phyloP scores from a whole-genome alignment of 2,888 invertebrate genomes.

The Hydraecia micacea region DNA sequence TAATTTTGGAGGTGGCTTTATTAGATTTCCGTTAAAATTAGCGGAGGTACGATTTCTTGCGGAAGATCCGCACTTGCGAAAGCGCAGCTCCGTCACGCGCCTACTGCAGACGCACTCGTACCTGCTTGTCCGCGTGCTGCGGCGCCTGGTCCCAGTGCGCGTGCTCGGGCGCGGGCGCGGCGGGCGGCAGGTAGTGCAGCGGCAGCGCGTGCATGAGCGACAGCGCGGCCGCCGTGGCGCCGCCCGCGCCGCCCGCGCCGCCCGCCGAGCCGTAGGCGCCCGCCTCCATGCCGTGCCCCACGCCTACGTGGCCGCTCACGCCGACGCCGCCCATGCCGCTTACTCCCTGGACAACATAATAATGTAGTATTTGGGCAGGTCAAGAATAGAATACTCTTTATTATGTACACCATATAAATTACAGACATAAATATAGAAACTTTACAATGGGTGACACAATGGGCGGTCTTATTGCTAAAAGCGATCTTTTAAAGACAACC shows the following conservation, averaged over 20 bases:
- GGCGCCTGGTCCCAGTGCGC: constrained; percentile 81
- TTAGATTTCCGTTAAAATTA: background rate
- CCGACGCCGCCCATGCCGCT: constrained; percentile 69
- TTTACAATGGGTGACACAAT: too few relatives aligned
- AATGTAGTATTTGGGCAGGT: background rate
- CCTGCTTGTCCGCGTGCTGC: constrained; percentile 81
- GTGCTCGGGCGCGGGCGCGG: constrained; percentile 75
- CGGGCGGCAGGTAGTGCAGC: constrained; percentile 85
- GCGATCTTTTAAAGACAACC: too few relatives aligned
- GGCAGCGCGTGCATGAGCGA: constrained; percentile 87
- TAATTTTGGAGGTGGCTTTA: background rate
- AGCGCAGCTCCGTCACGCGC: too few relatives aligned
- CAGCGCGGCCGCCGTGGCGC: constrained; percentile 77
- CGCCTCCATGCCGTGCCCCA: constrained; percentile 60
- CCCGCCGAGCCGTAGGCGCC: constrained; percentile 64
- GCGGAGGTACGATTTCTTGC: background rate
- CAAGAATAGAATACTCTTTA: too few relatives aligned
- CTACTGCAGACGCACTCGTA: constrained; percentile 46
- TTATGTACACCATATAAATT: too few relatives aligned
- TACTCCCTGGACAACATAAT: constrained; percentile 66
- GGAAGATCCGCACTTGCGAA: background rate
- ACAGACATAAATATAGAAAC: too few relatives aligned
- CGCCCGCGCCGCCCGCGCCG: constrained; percentile 61
- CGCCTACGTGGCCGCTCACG: constrained; percentile 57
- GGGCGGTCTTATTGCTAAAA: too few relatives aligned